phyloP scores from a whole-genome alignment of 2,113 vertebrate genomes.

The Mohoua ochrocephala region DNA sequence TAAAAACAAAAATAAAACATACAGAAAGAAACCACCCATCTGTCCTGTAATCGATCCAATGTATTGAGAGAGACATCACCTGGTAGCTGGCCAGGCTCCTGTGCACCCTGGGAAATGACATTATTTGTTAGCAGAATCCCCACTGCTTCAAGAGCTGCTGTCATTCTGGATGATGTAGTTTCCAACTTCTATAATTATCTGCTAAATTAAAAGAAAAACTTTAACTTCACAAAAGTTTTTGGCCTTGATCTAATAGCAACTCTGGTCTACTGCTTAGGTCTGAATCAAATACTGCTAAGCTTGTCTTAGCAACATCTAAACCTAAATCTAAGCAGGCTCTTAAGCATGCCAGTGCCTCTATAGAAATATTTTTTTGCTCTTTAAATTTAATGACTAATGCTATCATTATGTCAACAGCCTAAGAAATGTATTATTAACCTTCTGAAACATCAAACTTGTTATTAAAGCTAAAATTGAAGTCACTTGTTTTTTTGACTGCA shows the following conservation, averaged over 20 bases:
- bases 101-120: neutral
- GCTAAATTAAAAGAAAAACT: neutral
- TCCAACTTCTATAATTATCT: neutral
- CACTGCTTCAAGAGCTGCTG: neutral
- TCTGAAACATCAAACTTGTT: slow-evolving; percentile 16
- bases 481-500: neutral
- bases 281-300: neutral
- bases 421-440: slow-evolving; percentile 18
- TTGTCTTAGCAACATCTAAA: neutral
- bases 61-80: neutral
- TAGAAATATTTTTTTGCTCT: neutral
- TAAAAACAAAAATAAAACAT: neutral
- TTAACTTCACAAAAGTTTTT: neutral
- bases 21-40: neutral
- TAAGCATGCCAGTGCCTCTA: neutral
- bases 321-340: neutral
- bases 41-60: neutral
- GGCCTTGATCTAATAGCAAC: neutral
- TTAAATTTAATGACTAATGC: neutral
- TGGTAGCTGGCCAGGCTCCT: neutral
- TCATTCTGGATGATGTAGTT: neutral
- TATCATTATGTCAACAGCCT: neutral
- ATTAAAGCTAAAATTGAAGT: slow-evolving; percentile 6
- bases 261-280: neutral
- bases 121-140: neutral